These are phyloP conservation scores for Dolichomitus sp. DNA, from an alignment of 2,888 invertebrate species.

Conservation along the genomic window DNA sequence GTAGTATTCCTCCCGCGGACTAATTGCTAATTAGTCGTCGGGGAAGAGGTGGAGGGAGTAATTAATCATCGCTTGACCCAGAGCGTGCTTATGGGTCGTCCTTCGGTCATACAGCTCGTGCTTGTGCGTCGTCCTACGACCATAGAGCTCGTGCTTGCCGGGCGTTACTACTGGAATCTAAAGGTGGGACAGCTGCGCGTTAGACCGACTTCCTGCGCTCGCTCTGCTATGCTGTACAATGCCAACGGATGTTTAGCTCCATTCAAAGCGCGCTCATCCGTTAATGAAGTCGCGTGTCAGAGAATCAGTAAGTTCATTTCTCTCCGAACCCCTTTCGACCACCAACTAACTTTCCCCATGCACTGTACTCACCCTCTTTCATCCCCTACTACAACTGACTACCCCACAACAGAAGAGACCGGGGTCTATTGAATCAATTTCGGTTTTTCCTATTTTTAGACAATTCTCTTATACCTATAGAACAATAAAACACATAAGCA, in stretches of 20 bases:
- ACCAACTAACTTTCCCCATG: slow-evolving; percentile 18
- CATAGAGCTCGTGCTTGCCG: slow-evolving; percentile 45
- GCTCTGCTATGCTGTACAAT: slow-evolving; percentile 40
- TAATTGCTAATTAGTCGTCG: slow-evolving; percentile 80
- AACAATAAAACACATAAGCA: neutral
- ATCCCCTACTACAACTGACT: neutral
- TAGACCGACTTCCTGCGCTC: slow-evolving; percentile 41
- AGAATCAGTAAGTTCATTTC: slow-evolving; percentile 80
- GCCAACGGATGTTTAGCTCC: slow-evolving; percentile 77
- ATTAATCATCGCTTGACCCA: slow-evolving; percentile 81
- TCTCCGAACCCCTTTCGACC: slow-evolving; percentile 50
- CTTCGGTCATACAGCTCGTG: slow-evolving; percentile 32
- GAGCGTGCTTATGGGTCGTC: slow-evolving; percentile 48
- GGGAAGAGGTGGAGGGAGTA: slow-evolving; percentile 68
- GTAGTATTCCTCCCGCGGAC: slow-evolving; percentile 64
- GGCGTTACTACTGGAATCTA: slow-evolving; percentile 57
- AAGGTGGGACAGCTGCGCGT: slow-evolving; percentile 32
- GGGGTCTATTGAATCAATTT: neutral
- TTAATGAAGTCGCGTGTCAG: slow-evolving; percentile 84
- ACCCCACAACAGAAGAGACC: neutral
- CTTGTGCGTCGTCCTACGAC: slow-evolving; percentile 43
- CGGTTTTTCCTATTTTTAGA: neutral
- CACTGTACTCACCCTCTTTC: neutral
- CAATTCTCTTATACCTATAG: neutral
- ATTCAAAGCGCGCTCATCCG: slow-evolving; percentile 79